Evolutionary conservation across 2,888 invertebrate genomes (phyloP).

Genomic region (Limnephilus rhombicus): DNA sequence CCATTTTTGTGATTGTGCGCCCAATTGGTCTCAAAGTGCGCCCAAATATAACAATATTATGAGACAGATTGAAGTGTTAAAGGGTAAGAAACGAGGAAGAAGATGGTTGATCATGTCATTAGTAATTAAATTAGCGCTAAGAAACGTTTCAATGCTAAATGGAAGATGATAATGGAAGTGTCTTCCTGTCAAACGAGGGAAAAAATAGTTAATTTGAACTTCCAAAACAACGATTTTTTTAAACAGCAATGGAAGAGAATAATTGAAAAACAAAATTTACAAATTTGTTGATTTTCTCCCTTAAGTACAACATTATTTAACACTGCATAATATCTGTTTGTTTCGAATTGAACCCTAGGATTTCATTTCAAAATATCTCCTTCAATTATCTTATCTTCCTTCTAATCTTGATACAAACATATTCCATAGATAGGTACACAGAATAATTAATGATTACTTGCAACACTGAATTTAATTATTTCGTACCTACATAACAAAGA

Average conservation of each 20-base stretch:
- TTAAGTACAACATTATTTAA: neutral
- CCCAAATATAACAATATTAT: no score
- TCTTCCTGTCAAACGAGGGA: no score
- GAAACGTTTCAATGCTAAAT: no score
- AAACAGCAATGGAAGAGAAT: no score
- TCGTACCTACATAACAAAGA: neutral
- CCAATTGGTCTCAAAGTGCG: no score
- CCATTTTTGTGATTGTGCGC: no score
- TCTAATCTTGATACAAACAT: neutral
- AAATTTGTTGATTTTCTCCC: neutral
- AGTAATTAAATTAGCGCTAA: no score
- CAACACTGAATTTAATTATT: slow-evolving; percentile 20
- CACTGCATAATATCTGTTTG: neutral
- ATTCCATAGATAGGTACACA: neutral
- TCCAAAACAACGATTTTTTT: no score
- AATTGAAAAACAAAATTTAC: no score
- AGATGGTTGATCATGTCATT: no score
- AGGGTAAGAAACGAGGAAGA: neutral
- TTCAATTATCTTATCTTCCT: neutral
- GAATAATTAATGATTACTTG: neutral
- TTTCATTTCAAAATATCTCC: neutral
- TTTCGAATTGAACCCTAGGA: neutral
- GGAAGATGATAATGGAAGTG: no score
- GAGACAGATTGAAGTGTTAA: neutral
- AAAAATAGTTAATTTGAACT: no score